Percentiles rank a stretch among this genome's conserved stretches.
These are phyloP conservation scores for Helicolenus hilgendorfi DNA, from an alignment of 2,797 vertebrate species.

Conservation along the genomic window DNA sequence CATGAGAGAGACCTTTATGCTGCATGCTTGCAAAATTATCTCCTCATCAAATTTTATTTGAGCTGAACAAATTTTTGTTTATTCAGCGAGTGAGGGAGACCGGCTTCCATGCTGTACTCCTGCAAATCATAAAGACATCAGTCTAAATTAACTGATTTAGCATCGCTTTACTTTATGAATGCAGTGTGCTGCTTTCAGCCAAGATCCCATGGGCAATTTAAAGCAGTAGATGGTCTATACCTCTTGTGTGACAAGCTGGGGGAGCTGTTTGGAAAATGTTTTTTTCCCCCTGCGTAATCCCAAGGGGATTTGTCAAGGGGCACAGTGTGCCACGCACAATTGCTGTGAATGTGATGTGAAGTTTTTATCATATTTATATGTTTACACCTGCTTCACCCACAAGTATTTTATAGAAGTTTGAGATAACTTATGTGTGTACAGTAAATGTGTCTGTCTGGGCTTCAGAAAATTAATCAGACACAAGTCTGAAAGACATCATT, in stretches of 20 bases:
- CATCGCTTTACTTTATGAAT: constrained; percentile 57
- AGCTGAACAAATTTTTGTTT: constrained; percentile 82
- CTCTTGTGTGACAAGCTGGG: constrained; percentile 75
- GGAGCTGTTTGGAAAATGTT: constrained; percentile 66
- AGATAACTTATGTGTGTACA: constrained; percentile 66
- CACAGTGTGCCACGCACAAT: constrained; percentile 62
- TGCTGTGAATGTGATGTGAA: constrained; percentile 59
- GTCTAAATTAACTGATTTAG: constrained; percentile 78
- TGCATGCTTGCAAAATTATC: constrained; percentile 84
- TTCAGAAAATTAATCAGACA: constrained; percentile 59
- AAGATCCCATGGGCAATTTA: constrained; percentile 55
- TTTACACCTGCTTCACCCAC: constrained; percentile 79
- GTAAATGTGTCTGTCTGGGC: constrained; percentile 56
- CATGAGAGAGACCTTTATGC: constrained; percentile 83
- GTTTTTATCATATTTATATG: constrained; percentile 79
- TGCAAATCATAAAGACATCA: constrained; percentile 80
- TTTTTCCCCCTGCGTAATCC: constrained; percentile 21
- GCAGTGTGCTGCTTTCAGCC: constrained; percentile 45
- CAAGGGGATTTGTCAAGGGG: constrained; percentile 60
- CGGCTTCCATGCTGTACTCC: constrained; percentile 60
- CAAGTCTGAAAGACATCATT: constrained; percentile 85
- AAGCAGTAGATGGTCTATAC: constrained; percentile 59
- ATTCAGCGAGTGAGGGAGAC: constrained; percentile 70
- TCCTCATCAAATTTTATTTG: constrained; percentile 88
- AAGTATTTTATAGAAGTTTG: constrained; percentile 71